phyloP scores from a whole-genome alignment of 2,113 vertebrate species.

The Sphyrna mokarran region DNA sequence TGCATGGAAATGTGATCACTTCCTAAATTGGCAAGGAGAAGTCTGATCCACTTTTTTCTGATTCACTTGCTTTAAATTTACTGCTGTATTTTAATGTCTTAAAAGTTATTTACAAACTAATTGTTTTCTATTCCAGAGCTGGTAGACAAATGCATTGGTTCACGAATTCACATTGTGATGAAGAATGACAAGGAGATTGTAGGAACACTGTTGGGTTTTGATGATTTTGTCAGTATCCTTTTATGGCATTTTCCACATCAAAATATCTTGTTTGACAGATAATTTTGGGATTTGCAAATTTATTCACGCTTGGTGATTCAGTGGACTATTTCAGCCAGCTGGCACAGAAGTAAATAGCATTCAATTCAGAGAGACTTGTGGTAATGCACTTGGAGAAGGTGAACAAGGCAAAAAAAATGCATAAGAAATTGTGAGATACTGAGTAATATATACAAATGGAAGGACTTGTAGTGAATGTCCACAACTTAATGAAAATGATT shows the following conservation, averaged over 20 bases:
- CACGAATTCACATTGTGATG: constrained; percentile 80
- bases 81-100: neutral
- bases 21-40: neutral
- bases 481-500: no score
- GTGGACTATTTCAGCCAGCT: neutral
- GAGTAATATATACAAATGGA: neutral
- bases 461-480: no score
- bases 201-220: constrained; percentile 79
- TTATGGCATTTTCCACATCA: neutral
- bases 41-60: neutral
- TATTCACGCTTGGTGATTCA: neutral
- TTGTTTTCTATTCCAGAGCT: constrained; percentile 57
- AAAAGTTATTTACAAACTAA: neutral
- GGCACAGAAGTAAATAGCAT: neutral
- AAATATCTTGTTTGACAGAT: neutral
- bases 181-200: constrained; percentile 84
- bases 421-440: neutral
- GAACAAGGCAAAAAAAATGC: neutral
- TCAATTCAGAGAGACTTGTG: neutral
- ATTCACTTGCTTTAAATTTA: no score
- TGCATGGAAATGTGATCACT: neutral
- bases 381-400: no score
- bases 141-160: constrained; percentile 86
- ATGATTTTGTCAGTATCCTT: constrained; percentile 99
- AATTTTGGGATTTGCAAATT: neutral